Evolutionary conservation across 2,113 vertebrate species (phyloP), one percentile per base, ranked within the genome.

Genomic region (Collichthys lucidus): DNA sequence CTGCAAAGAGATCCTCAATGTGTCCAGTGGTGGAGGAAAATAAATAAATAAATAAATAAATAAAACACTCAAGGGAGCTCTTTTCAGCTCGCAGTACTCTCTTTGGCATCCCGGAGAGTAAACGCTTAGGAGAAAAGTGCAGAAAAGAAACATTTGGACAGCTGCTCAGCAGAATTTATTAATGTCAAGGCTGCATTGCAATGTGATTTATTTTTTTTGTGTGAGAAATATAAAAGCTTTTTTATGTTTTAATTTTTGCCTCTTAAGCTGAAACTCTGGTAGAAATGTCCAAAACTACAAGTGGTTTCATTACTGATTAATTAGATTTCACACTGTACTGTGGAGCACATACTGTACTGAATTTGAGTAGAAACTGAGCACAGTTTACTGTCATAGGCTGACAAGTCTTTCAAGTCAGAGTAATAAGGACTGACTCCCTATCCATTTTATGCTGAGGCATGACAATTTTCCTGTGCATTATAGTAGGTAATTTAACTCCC

Each of bases 1-100:
- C 77, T 86, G 84, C 50, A 84, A 64, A 88, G 76, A 89, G 26
- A 79, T 77, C 72, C 85, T 79, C 72, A 77, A 44, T 47, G 47
- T 84, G 80, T 90, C 84, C 80, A 70, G 68, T 29, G 56, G 56
- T 69, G 71, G 47, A 64, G 42, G 57, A 29, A 42, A 71, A n/a
- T n/a, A 19, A 11, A 53, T 24, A 42, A 71, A 68, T n/a, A 61
- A 24, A 55, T 1, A 24, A 42, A n/a, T n/a, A 71, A 19, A 11
- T 19, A 62, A 20, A 59, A 68, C 20, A 14, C 79, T 40, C 79
- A 5, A 14, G 64, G 64, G 57, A 63, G 47, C 46, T 66, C 26
- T 71, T 66, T 68, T 52, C 70, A 68, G 22, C 74, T 49, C 49
- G 11, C 56, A 56, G 49, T n/a, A 6, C 55, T 74, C 68, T 70